These are phyloP conservation scores for Sialia sialis DNA, from an alignment of 2,113 vertebrate genomes.

Conservation along the genomic window DNA sequence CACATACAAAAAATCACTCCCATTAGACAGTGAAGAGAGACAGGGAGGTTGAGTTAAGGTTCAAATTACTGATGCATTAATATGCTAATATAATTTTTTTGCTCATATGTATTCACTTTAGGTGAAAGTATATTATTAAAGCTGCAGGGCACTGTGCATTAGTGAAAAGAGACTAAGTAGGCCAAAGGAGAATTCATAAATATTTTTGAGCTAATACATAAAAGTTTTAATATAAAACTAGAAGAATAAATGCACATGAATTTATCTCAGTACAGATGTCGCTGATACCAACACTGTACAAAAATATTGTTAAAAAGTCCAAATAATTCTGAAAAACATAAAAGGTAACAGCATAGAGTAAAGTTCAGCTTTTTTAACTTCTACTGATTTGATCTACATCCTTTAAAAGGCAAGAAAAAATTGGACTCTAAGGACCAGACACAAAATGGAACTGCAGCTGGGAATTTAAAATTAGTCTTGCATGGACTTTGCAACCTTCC, in stretches of 20 bases:
- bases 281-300: neutral
- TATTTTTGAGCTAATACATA: slow-evolving; percentile 42
- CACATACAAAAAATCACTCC: neutral
- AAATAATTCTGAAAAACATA: neutral
- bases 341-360: neutral
- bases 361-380: neutral
- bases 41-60: neutral
- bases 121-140: neutral
- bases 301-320: neutral
- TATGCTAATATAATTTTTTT: neutral
- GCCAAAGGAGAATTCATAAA: neutral
- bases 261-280: neutral
- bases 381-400: neutral
- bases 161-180: neutral
- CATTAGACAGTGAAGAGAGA: neutral
- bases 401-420: neutral
- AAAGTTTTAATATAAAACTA: neutral
- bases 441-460: neutral
- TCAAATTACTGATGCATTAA: neutral
- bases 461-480: neutral
- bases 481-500: neutral
- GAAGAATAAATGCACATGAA: neutral
- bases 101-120: neutral
- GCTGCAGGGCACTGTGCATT: neutral
- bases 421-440: neutral